phyloP scores from a whole-genome alignment of 2,888 invertebrate species.

The Philonicus albiceps region DNA sequence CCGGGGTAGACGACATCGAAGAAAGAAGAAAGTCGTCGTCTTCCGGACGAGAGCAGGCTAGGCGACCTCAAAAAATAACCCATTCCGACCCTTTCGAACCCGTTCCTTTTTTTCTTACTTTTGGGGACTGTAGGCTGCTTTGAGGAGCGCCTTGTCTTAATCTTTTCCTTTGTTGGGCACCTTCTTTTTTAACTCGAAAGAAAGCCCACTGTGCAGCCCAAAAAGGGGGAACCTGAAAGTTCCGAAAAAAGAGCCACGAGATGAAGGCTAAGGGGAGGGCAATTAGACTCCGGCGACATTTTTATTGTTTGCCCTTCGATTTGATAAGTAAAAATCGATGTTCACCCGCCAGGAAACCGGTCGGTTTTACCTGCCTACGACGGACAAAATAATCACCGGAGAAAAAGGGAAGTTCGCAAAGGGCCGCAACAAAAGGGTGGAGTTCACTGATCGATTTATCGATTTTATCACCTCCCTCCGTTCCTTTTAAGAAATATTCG shows the following conservation, averaged over 20 bases:
- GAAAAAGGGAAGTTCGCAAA: neutral
- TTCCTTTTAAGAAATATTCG: neutral
- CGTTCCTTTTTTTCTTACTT: neutral
- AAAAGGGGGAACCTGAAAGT: neutral
- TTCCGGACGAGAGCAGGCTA: neutral
- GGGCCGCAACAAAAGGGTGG: conserved; percentile 30
- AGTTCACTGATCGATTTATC: conserved; percentile 45
- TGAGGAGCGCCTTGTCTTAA: neutral
- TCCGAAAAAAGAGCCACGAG: neutral
- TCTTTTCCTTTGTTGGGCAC: neutral
- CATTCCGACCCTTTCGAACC: neutral
- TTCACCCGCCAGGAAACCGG: conserved; percentile 11
- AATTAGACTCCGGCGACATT: conserved; percentile 35
- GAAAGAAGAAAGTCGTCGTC: conserved; percentile 24
- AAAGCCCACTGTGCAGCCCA: neutral
- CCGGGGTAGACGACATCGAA: neutral
- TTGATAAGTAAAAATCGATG: conserved; percentile 44
- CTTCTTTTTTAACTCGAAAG: neutral
- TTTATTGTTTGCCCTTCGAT: conserved; percentile 42
- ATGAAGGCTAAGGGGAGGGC: neutral
- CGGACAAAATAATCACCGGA: neutral
- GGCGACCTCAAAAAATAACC: neutral
- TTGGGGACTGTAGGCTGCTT: neutral
- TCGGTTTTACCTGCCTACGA: neutral
- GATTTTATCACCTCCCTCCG: conserved; percentile 7